Evolutionary conservation across 2,797 vertebrate genomes (phyloP).

Genomic region (Chromis chromis): DNA sequence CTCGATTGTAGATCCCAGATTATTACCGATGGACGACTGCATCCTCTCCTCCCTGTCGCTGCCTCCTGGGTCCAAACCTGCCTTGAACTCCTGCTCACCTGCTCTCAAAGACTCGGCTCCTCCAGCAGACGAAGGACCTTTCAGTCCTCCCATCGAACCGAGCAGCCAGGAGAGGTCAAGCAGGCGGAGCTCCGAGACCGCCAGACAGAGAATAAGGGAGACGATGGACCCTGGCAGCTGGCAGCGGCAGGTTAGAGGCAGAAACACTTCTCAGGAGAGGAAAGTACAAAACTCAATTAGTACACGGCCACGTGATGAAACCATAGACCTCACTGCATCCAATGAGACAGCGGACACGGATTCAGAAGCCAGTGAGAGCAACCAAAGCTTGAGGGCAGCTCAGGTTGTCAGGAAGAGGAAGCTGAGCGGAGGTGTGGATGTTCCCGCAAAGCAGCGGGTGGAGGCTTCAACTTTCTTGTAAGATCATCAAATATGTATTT

Average conservation of each 20-base stretch:
- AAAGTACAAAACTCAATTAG: conserved; percentile 30
- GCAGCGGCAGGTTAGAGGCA: conserved; percentile 39
- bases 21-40: conserved; percentile 81
- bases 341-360: conserved; percentile 42
- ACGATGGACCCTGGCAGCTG: conserved; percentile 17
- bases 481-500: conserved; percentile 33
- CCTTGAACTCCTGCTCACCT: conserved; percentile 52
- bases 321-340: conserved; percentile 66
- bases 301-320: conserved; percentile 40
- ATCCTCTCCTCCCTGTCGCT: conserved; percentile 82
- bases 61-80: conserved; percentile 63
- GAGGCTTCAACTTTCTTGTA: conserved; percentile 66
- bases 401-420: conserved; percentile 77
- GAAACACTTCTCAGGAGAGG: conserved; percentile 55
- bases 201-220: conserved; percentile 47
- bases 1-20: conserved; percentile 65
- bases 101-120: conserved; percentile 43
- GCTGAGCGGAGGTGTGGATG: conserved; percentile 63
- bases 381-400: conserved; percentile 51
- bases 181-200: conserved; percentile 47
- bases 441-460: conserved; percentile 61
- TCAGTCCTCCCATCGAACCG: conserved; percentile 13
- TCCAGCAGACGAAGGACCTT: conserved; percentile 44
- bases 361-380: conserved; percentile 47
- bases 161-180: conserved; percentile 41